Conservation (phyloP, 2,113 vertebrate species). For the Passer montanus region DNA sequence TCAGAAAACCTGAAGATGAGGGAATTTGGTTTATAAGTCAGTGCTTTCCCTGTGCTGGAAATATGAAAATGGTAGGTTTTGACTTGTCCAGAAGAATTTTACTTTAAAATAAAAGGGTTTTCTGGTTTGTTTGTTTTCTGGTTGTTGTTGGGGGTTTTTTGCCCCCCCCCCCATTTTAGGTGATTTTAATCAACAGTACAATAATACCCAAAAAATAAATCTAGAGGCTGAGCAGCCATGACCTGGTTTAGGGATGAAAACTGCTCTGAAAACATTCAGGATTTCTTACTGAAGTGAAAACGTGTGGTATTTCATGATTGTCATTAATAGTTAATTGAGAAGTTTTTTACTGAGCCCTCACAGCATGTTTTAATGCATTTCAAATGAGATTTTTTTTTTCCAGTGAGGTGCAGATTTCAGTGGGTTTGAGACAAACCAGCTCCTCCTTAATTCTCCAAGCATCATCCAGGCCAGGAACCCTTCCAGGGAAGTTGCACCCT, state of each 20-base stretch:
- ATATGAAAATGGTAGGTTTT: neutral
- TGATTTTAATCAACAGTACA: neutral
- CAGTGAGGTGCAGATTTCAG: neutral
- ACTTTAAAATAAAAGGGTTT: neutral
- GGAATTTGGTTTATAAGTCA: neutral
- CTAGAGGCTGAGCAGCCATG: neutral
- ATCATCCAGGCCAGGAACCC: neutral
- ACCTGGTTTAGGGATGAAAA: neutral
- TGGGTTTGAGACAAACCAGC: neutral
- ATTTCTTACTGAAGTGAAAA: neutral
- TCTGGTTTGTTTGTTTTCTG: too few relatives aligned
- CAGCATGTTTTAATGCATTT: neutral
- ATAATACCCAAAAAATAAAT: neutral
- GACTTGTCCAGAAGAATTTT: neutral
- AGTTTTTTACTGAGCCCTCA: neutral
- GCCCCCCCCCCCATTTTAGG: neutral
- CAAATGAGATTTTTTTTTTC: neutral
- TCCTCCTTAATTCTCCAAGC: neutral
- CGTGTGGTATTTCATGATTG: neutral
- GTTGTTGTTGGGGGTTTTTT: too few relatives aligned
- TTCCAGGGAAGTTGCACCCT: neutral
- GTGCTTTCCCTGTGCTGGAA: neutral
- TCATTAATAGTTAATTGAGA: neutral
- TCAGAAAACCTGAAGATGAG: neutral
- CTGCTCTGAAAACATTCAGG: neutral